Evolutionary conservation across 2,113 vertebrate species (phyloP), one percentile per base, ranked within the genome.

Genomic region (Rhinoderma darwinii): DNA sequence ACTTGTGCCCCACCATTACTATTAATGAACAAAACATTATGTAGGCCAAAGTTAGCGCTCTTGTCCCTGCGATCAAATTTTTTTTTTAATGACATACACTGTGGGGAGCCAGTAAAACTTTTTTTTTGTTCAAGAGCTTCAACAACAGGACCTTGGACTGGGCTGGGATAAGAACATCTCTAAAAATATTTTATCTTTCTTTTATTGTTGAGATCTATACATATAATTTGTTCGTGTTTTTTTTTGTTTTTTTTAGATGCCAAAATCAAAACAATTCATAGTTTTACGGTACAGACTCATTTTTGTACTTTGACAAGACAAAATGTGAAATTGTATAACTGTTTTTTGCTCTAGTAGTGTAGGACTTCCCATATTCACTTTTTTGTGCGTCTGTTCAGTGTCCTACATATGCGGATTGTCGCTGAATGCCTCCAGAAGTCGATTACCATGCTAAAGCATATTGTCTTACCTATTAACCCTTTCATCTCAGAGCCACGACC

Each of bases 31-130:
- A 1, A 93, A 93, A 93, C 92, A 76, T 94, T 91, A 81, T 0
- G 88, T 89, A 94, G 89, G 92, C 95, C 94, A 95, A 95, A 96
- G 95, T 94, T 93, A 90, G 92, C n/a, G n/a, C 91, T 91, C 35
- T 88, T 91, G 91, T 92, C 90, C 92, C 89, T 89, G 91, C 90
- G 88, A 90, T 89, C 88, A 78, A 89, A 92, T 91, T 82, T 92
- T 89, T 78, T 88, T 79, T 44, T 68, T 35, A 72, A 14, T 51
- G 75, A 78, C 93, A 88, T 91, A 82, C 93, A 90, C 91, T 90
- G 90, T 92, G 90, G 89, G 44, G 0, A 84, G 88, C 66, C 61
- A 88, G 80, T 37, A 63, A 66, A 61, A 39, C 30, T 44, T 86
- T 72, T 51, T 68, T 75, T 35, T 44, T 35, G 59, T 63, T 39